Evolutionary conservation across 2,113 vertebrate species (phyloP).

Genomic region (Oceanodroma tethys): DNA sequence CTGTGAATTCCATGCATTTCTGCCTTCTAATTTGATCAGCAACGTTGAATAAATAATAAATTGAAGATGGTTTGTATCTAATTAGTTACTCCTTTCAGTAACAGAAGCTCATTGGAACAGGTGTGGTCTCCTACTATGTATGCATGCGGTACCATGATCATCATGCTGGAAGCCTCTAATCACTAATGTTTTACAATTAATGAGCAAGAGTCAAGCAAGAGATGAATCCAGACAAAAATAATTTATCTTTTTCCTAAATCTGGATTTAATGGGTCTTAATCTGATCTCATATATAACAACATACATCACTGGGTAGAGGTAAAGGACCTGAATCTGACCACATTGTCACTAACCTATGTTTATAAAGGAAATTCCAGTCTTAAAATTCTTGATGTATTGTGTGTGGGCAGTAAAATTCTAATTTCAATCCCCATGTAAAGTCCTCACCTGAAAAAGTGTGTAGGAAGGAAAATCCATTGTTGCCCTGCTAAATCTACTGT

Average conservation of each 20-base stretch:
- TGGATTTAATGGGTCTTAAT: neutral
- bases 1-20: neutral
- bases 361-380: neutral
- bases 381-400: neutral
- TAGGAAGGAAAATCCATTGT: neutral
- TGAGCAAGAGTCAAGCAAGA: neutral
- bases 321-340: neutral
- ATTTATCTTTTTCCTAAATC: neutral
- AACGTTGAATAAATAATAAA: neutral
- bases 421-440: neutral
- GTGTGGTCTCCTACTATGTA: neutral
- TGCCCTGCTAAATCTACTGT: neutral
- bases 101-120: neutral
- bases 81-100: conserved; percentile 1
- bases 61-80: neutral
- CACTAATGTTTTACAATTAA: neutral
- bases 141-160: neutral
- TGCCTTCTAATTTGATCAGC: neutral
- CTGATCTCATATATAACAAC: neutral
- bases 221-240: neutral
- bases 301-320: neutral
- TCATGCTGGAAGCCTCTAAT: neutral
- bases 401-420: neutral
- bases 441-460: neutral
- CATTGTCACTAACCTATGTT: neutral